Evolutionary conservation across 2,888 invertebrate species (phyloP).

Genomic region (Drosophila rellima): DNA sequence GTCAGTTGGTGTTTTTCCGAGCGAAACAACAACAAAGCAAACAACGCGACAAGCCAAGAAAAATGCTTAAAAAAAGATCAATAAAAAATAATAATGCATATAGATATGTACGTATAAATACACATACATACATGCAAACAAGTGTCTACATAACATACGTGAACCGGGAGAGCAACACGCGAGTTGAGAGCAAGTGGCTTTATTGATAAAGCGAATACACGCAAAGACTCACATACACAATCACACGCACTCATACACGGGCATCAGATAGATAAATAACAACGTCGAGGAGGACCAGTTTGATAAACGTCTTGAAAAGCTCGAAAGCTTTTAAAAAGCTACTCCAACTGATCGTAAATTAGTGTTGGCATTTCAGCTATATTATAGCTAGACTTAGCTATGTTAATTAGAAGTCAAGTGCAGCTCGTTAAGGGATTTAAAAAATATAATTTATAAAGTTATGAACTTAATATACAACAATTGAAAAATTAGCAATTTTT

Average conservation of each 20-base stretch:
- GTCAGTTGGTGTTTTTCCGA: constrained; percentile 42
- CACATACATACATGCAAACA: constrained; percentile 9
- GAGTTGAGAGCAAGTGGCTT: constrained; percentile 23
- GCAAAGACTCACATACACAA: constrained; percentile 15
- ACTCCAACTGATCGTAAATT: constrained; percentile 3
- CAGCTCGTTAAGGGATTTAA: too few species aligned
- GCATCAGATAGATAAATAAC: constrained; percentile 21
- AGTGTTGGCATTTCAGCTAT: neutral
- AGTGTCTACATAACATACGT: neutral
- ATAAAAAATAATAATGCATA: constrained; percentile 41
- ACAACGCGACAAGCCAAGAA: constrained; percentile 20
- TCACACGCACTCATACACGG: constrained; percentile 11
- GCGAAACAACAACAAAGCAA: constrained; percentile 15
- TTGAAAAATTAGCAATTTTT: too few species aligned
- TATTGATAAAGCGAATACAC: constrained; percentile 43
- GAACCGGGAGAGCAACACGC: constrained; percentile 31
- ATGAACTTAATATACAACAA: too few species aligned
- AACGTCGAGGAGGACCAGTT: constrained; percentile 34
- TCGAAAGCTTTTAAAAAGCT: constrained; percentile 41
- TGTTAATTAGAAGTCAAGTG: too few species aligned
- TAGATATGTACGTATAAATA: constrained; percentile 1
- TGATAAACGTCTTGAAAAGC: constrained; percentile 41
- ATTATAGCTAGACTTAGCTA: neutral
- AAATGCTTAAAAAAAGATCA: constrained; percentile 53
- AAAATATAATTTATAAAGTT: too few species aligned